Evolutionary conservation across 2,113 vertebrate genomes (phyloP).

Genomic region (Picathartes gymnocephalus): DNA sequence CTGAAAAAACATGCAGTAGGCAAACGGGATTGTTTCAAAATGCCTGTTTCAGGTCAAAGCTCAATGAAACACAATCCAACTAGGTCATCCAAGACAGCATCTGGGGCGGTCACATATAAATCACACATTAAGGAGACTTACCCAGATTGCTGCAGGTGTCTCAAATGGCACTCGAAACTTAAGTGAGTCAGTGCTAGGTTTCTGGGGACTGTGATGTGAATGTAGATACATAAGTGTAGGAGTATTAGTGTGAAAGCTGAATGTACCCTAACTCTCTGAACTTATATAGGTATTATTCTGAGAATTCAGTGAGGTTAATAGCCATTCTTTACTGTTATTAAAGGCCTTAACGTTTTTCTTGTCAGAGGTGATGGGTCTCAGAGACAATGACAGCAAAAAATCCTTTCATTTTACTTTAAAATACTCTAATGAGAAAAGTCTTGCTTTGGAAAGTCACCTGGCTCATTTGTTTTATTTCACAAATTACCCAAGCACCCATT

Average conservation of each 20-base stretch:
- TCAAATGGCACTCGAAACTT: neutral
- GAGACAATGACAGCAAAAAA: slow-evolving; percentile 4
- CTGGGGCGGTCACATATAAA: fast-evolving
- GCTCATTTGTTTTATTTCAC: slow-evolving; percentile 55
- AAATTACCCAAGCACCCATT: neutral
- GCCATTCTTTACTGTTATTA: neutral
- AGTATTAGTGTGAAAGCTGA: neutral
- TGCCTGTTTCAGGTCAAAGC: neutral
- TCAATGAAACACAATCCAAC: neutral
- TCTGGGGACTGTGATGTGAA: neutral
- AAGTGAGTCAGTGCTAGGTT: neutral
- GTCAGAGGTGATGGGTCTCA: neutral
- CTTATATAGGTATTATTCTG: neutral
- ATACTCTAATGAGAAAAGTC: slow-evolving; percentile 37
- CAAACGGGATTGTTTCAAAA: neutral
- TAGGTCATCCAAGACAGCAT: neutral
- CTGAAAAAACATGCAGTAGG: neutral
- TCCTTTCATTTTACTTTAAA: slow-evolving; percentile 44
- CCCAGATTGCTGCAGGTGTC: neutral
- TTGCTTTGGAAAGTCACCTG: slow-evolving; percentile 46
- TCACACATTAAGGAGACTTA: neutral
- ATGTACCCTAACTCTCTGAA: neutral
- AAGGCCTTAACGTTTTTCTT: slow-evolving; percentile 3
- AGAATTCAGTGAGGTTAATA: neutral
- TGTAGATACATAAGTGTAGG: neutral